These are phyloP conservation scores for Rhaphigaster nebulosa DNA, from an alignment of 2,888 invertebrate species.

Conservation along the genomic window DNA sequence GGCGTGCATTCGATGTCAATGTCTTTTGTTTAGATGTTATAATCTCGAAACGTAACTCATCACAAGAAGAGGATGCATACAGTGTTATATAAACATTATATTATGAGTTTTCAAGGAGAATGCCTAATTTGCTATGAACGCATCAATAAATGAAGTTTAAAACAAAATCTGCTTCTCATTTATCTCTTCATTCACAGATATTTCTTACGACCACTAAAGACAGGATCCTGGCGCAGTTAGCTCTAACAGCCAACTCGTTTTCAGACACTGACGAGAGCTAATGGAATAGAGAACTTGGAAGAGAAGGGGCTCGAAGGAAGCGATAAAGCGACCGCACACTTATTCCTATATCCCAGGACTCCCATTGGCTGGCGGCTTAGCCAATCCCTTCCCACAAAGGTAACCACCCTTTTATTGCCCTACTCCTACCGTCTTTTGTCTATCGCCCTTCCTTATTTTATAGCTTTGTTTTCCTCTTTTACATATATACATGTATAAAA, in stretches of 20 bases:
- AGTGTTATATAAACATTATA: no score
- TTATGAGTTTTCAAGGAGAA: no score
- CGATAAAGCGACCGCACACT: constrained; percentile 36
- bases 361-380: constrained; percentile 4
- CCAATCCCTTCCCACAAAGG: constrained; percentile 14
- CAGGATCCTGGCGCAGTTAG: not conserved
- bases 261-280: not conserved
- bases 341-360: not conserved
- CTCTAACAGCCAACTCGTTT: not conserved
- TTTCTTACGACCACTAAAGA: no score
- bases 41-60: no score
- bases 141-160: no score
- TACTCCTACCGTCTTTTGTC: not conserved
- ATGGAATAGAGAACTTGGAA: not conserved
- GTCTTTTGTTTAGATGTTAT: no score
- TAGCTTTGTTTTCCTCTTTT: constrained; percentile 38
- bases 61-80: no score
- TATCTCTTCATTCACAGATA: not conserved
- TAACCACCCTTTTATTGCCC: constrained; percentile 37
- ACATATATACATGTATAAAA: constrained; percentile 21
- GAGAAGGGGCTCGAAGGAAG: not conserved
- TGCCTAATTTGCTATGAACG: no score
- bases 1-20: no score
- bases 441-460: constrained; percentile 19
- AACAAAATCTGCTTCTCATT: no score